Base-by-base conservation (phyloP, 2,797 vertebrate species). In the Hippopotamyrus pictus region DNA sequence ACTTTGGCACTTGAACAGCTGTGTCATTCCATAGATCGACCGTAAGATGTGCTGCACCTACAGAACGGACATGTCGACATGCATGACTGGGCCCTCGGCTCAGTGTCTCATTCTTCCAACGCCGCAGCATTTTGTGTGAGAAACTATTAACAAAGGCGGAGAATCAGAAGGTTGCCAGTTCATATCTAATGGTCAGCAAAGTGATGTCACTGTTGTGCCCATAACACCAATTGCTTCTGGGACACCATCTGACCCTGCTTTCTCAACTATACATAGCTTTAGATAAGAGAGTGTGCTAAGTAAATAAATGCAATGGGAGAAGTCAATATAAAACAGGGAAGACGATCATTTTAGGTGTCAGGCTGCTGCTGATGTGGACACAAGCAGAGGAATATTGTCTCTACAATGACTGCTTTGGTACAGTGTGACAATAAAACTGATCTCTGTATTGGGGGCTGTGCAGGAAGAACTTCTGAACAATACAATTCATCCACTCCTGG, bases 21-120 rank as follows among this genome's bases (percentile, higher is more conserved):
- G 93, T 1, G 93, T 94, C 93, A 94, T 93, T 54, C 87, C 82
- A 89, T 94, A 96, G 76, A 96, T 96, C 82, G 95, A 95, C 82
- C 89, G 85, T 87, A 96, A 90, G 79, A 96, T 94, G 11, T 88
- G 92, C 48, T 50, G 92, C 44, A 91, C 91, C 96, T 96, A 90
- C 22, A 41, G 29, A 86, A 14, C 9, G 85, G 82, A 76, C 50
- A 53, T 17, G 33, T 41, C 22, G 6, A 50, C 14, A 73, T 29
- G 2, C 29, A 41, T 65, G 12, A 86, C 44, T 41, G 7, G n/a
- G 37, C 33, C 41, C 5, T 17, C 1, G 3, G 73, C 51, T 11
- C 17, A 33, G 48, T 54, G 69, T 37, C 12, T 19, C 12, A 6
- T 50, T 79, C 48, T 0, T 33, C 6, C 5, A n/a, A 9, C 41